Evolutionary conservation across 92 coral and sea anemone genomes (phyloP), one percentile per base, ranked within the genome.

Genomic region (Ricordea florida): DNA sequence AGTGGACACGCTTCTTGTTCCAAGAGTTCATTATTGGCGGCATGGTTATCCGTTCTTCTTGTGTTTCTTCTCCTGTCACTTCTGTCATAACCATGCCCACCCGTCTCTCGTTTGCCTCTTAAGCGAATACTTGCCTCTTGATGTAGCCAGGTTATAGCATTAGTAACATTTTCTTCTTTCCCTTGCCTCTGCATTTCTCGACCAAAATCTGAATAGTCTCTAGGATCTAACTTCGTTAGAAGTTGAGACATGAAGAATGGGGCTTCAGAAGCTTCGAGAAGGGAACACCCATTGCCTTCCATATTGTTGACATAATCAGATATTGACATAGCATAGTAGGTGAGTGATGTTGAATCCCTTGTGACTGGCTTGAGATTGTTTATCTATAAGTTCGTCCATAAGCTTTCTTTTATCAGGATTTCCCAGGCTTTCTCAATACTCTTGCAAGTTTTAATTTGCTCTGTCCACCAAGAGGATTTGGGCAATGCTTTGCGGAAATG

Each of bases 121-220:
- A 88, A 81, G 16, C 93, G 58, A 34, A 87, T 80, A 46, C 69
- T 76, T 32, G 86, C 83, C 30, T 87, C 88, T 13, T 66, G 67
- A 31, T 87, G 85, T 10, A 87, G 77, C 92, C 88, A 87, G 18
- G 64, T 40, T 5, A 76, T 35, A 3, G 76, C 41, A 52, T 69
- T 87, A 23, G 57, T 0, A 9, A 82, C 57, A n/a, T 43, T 87
- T 65, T 87, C 89, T 30, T 83, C 86, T 6, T 48, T 69, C 11
- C 44, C 63, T 11, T 40, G 62, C 26, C 84, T 50, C 13, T 66
- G 22, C 84, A 77, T 84, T 45, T 85, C 85, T 23, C 85, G 62
- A 6, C 89, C 89, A 83, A 66, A 83, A 2, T 83, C 67, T 24
- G 49, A 44, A 28, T 74, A 66, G 45, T 83, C 89, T 21, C 59